Evolutionary conservation across 2,113 vertebrate species (phyloP), one percentile per base, ranked within the genome.

Genomic region (Austrofundulus limnaeus): DNA sequence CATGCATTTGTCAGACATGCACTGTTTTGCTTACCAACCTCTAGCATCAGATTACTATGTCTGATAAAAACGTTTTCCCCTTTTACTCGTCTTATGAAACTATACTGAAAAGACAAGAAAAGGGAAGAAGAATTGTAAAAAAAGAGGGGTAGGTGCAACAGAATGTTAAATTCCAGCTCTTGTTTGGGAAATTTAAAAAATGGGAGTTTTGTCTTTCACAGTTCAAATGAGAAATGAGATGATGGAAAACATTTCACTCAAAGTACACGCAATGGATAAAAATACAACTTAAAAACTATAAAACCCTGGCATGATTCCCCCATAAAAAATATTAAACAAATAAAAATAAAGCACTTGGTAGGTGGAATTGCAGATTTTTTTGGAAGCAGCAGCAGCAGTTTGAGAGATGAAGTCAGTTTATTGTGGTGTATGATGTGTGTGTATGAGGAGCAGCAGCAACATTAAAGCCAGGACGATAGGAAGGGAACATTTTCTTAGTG

Each of bases 1-100:
- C 94, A 95, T 94, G 94, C 94, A 92, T 74, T 87, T 68, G 62
- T 76, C 57, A 65, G 34, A 66, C 78, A 78, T 78, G 78, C 82
- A 76, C 59, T 10, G 15, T 68, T 69, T n/a, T 69, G 74, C 77
- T 85, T 94, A 98, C 95, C 92, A 95, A 97, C 96, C 96, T 98
- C 95, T 93, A 97, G 95, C 95, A 97, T 97, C 92, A 96, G 94
- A 94, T 98, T 96, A 96, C 95, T 95, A 94, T 97, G 96, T 93
- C 92, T 98, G 94, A 97, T 93, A 96, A 96, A 98, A 88, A 98
- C 94, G 92, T 95, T 95, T 91, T 97, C 95, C 90, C 94, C 95
- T 92, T 94, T 93, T 92, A 95, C 94, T 90, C 92, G 94, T 85
- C 94, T 95, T 95, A 95, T 93, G 93, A 96, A 94, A 94, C 94